Base-by-base conservation (phyloP, 2,888 invertebrate genomes). In the Conomelus anceps region DNA sequence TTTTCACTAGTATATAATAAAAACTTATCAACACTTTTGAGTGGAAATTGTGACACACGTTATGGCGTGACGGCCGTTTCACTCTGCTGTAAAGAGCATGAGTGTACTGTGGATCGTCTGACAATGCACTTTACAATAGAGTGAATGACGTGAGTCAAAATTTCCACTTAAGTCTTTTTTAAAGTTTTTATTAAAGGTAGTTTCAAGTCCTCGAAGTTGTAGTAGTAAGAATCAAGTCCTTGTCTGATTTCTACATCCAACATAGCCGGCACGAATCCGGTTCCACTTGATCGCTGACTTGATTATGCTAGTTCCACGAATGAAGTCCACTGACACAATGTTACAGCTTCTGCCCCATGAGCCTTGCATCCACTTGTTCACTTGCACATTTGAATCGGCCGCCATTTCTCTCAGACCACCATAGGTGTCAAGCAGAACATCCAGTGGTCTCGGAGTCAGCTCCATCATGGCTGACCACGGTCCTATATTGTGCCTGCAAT, bases 391-490 rank as follows among this genome's bases (percentile, higher is more conserved):
- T 11, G 96, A 95, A 0, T 93, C 93, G 88, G 96, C 94, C 0
- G 96, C 96, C 92, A 96, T 94, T 87, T 94, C 94, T 24, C 96
- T 93, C 23, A 96, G 93, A 22, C 95, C 95, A 1, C 90, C 90
- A n/a, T 88, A 87, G 17, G 23, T 22, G 22, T 88, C 88, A 3
- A 85, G 26, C 7, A 90, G 92, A 22, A 96, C 94, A 91, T 96
- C 96, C 20, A 95, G 92, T 0, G 95, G 94, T 41, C 94, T 95
- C 0, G 96, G 96, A 0, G 96, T 96, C 85, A 96, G 94, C 93
- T 96, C 96, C 0, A 96, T 96, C 96, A 96, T 96, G 20, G 96
- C 95, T 0, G 96, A 95, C 91, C 94, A 93, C 0, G 94, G 93
- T 88, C 85, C 91, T 11, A 63, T 84, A 13, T 88, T 85, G 4